Evolutionary conservation across 2,888 invertebrate genomes (phyloP).

Genomic region (Carpatolechia fugitivella): DNA sequence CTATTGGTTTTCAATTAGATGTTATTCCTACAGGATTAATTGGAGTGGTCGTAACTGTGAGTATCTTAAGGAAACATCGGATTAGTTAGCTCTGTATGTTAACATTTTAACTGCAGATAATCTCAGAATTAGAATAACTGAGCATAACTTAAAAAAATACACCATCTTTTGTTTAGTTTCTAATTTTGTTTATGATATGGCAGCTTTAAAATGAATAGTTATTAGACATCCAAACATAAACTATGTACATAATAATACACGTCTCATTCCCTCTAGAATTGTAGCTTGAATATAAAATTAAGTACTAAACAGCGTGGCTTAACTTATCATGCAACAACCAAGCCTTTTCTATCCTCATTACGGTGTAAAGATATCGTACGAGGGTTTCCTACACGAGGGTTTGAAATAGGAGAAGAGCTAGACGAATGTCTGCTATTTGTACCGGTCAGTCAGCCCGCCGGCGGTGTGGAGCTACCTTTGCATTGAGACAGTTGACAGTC

Average conservation of each 20-base stretch:
- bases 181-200: too few species aligned
- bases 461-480: constrained; percentile 32
- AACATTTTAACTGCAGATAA: too few species aligned
- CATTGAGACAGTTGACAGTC: not conserved
- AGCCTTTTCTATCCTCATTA: constrained; percentile 11
- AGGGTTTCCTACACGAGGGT: not conserved
- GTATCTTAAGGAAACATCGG: too few species aligned
- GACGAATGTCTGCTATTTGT: constrained; percentile 55
- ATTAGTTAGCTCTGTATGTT: too few species aligned
- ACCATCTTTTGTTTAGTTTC: too few species aligned
- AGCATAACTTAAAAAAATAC: too few species aligned
- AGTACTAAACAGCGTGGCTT: not conserved
- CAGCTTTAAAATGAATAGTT: too few species aligned
- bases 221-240: too few species aligned
- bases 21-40: constrained; percentile 49
- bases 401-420: constrained; percentile 44
- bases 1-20: constrained; percentile 61
- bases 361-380: constrained; percentile 8
- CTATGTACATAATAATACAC: too few species aligned
- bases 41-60: constrained; percentile 32
- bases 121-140: too few species aligned
- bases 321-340: constrained; percentile 1
- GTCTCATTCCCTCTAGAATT: too few species aligned
- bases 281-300: not conserved
- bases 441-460: constrained; percentile 46